Evolutionary conservation across 1,140 invertebrate species (phyloP).

Genomic region (Zaprionus davidi): DNA sequence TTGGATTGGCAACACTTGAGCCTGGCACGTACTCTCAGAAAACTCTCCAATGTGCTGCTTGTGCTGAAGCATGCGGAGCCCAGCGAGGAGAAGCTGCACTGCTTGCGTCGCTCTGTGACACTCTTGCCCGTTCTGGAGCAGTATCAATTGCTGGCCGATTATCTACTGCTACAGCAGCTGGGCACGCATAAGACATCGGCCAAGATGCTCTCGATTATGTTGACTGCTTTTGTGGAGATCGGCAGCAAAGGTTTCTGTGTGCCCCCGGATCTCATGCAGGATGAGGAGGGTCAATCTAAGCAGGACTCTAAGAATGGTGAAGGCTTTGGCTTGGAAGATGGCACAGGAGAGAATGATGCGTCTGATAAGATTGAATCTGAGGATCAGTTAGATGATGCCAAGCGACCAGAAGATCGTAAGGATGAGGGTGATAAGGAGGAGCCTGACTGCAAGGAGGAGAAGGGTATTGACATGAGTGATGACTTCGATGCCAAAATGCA

Average conservation of each 20-base stretch:
- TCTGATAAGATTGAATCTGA: slow-evolving; percentile 91
- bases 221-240: slow-evolving; percentile 94
- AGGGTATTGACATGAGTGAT: slow-evolving; percentile 87
- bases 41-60: slow-evolving; percentile 83
- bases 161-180: slow-evolving; percentile 91
- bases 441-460: slow-evolving; percentile 94
- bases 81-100: slow-evolving; percentile 53
- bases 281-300: slow-evolving; percentile 87
- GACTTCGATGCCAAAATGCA: slow-evolving; percentile 89
- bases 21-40: slow-evolving; percentile 83
- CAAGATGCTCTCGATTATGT: slow-evolving; percentile 93
- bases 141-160: slow-evolving; percentile 90
- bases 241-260: slow-evolving; percentile 96
- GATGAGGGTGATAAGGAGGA: slow-evolving; percentile 84
- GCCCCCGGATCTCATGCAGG: slow-evolving; percentile 90
- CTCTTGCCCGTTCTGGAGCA: slow-evolving; percentile 91
- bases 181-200: slow-evolving; percentile 90
- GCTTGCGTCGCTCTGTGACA: slow-evolving; percentile 73
- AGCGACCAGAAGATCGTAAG: slow-evolving; percentile 89
- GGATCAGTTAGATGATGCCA: slow-evolving; percentile 97
- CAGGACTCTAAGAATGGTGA: slow-evolving; percentile 86
- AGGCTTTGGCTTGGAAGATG: slow-evolving; percentile 95
- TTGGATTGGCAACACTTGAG: slow-evolving; percentile 86
- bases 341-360: slow-evolving; percentile 97
- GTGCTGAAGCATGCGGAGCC: slow-evolving; percentile 57